Conservation (phyloP, 37 sponge, comb jelly and placozoan genomes). For the Axinella damicornis region DNA sequence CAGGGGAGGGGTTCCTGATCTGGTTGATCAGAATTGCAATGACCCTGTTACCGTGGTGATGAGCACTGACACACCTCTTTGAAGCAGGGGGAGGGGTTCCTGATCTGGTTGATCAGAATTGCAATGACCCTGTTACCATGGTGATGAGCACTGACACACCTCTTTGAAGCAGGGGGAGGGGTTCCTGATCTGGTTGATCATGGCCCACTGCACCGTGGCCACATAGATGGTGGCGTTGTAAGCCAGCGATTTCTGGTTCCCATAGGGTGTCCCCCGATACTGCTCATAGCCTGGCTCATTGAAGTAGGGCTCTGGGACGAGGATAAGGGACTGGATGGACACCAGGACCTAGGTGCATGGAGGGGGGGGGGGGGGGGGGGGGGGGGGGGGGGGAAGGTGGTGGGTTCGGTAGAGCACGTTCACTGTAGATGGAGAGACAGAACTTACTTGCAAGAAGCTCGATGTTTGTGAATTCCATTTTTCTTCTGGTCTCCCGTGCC, state of each 20-base stretch:
- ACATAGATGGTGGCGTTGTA: slow-evolving; percentile 84
- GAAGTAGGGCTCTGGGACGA: slow-evolving; percentile 96
- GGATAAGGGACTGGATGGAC: slow-evolving; percentile 94
- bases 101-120: too few relatives aligned
- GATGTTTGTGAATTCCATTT: slow-evolving; percentile 90
- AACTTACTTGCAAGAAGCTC: slow-evolving; percentile 81
- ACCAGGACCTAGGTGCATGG: slow-evolving; percentile 91
- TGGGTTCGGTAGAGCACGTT: too few relatives aligned
- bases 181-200: slow-evolving; percentile 84
- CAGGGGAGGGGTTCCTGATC: too few relatives aligned
- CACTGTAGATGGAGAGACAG: too few relatives aligned
- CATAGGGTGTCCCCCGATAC: slow-evolving; percentile 77
- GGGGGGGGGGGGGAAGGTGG: neutral
- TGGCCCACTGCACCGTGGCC: slow-evolving; percentile 91
- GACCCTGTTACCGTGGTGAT: too few relatives aligned
- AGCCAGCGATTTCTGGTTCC: slow-evolving; percentile 75
- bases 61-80: too few relatives aligned
- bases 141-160: too few relatives aligned
- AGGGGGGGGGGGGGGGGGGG: neutral
- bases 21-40: too few relatives aligned
- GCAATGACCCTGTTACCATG: too few relatives aligned
- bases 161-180: slow-evolving; percentile 88
- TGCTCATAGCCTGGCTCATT: slow-evolving; percentile 98
- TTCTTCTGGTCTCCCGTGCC: slow-evolving; percentile 95
- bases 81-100: too few relatives aligned